A percentile compares a stretch with the other conserved stretches of the same genome.
Conservation (phyloP, 2,888 invertebrate species). For the Fragum whitleyi region DNA sequence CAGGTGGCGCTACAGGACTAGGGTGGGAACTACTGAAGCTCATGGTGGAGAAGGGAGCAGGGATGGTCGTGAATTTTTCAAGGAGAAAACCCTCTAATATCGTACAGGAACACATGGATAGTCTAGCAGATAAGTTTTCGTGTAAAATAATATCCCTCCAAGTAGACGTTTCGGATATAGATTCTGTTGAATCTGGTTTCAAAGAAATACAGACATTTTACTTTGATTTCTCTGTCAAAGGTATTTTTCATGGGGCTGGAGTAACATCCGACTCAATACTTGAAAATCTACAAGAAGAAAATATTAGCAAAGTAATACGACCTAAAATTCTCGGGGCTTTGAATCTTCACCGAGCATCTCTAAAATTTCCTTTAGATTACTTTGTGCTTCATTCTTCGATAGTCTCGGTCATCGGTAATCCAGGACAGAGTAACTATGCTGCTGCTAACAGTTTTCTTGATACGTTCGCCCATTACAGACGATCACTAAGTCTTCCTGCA, state of each 20-base stretch:
- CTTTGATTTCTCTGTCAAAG: conserved; percentile 42
- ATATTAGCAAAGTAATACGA: conserved; percentile 29
- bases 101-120: conserved; percentile 50
- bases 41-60: conserved; percentile 67
- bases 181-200: conserved; percentile 49
- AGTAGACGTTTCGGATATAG: conserved; percentile 64
- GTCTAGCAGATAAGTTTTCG: conserved; percentile 22
- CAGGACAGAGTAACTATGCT: conserved; percentile 71
- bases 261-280: conserved; percentile 52
- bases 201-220: conserved; percentile 33
- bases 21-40: conserved; percentile 68
- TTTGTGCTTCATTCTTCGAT: conserved; percentile 74
- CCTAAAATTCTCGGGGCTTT: conserved; percentile 67
- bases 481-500: conserved; percentile 46
- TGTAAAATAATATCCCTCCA: conserved; percentile 58
- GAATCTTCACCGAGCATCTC: conserved; percentile 68
- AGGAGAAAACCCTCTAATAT: conserved; percentile 48
- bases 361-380: conserved; percentile 58
- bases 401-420: conserved; percentile 65
- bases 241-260: conserved; percentile 68
- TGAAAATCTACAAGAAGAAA: conserved; percentile 42
- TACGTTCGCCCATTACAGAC: conserved; percentile 61
- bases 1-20: conserved; percentile 71
- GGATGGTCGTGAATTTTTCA: conserved; percentile 59
- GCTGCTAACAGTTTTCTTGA: conserved; percentile 72